Evolutionary conservation across 2,888 invertebrate species (phyloP).

Genomic region (Tachystola acroxantha): DNA sequence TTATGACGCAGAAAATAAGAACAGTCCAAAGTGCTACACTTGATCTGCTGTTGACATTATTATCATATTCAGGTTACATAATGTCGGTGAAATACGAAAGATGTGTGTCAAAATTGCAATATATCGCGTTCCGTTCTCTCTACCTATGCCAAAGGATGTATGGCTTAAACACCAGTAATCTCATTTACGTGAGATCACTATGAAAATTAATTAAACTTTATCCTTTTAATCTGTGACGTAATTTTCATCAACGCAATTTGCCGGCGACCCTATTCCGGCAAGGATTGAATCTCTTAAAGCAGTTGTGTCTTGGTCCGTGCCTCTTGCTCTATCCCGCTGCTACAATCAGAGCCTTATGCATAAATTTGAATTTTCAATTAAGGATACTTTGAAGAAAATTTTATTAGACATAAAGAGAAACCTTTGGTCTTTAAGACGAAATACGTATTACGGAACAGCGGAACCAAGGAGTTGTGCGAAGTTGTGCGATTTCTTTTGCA

Average conservation of each 20-base stretch:
- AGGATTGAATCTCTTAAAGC: conserved; percentile 57
- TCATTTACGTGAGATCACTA: conserved; percentile 18
- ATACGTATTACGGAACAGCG: conserved; percentile 55
- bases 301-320: conserved; percentile 41
- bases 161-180: conserved; percentile 9
- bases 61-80: no score
- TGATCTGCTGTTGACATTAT: no score
- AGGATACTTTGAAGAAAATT: conserved; percentile 75
- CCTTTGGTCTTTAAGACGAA: conserved; percentile 72
- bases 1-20: no score
- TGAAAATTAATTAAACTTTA: conserved; percentile 41
- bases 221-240: conserved; percentile 51
- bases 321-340: conserved; percentile 40
- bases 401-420: conserved; percentile 75
- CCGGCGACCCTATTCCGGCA: conserved; percentile 43
- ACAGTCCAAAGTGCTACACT: no score
- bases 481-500: no score
- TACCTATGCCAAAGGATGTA: no score
- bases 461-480: conserved; percentile 23
- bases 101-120: no score
- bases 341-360: conserved; percentile 76
- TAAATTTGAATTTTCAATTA: conserved; percentile 79
- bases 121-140: no score
- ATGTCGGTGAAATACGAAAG: no score
- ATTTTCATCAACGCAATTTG: conserved; percentile 63